Percentiles rank a stretch among this genome's conserved stretches.
Evolutionary conservation across 1,140 invertebrate genomes (phyloP).

Genomic region (Temnothorax longispinosus): DNA sequence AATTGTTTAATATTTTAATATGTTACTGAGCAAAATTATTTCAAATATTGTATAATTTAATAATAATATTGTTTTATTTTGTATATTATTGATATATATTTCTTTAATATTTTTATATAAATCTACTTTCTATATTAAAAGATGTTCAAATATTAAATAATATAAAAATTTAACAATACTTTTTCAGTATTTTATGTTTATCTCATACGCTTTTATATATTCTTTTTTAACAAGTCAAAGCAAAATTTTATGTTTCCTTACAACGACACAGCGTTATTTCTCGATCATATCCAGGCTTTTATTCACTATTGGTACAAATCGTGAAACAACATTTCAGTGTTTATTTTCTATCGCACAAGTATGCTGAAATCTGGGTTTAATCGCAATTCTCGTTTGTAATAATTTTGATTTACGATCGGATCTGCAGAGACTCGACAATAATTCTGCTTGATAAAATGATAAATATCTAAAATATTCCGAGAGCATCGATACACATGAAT

Average conservation of each 20-base stretch:
- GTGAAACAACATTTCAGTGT: background rate
- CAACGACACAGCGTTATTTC: constrained; percentile 7
- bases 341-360: constrained; percentile 36
- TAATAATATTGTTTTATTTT: background rate
- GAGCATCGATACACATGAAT: background rate
- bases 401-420: constrained; percentile 37
- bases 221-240: background rate
- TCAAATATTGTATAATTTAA: background rate
- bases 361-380: constrained; percentile 10
- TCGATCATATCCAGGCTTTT: background rate
- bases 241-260: background rate
- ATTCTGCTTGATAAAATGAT: constrained; percentile 36
- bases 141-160: background rate
- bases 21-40: background rate
- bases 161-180: background rate
- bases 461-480: constrained; percentile 30
- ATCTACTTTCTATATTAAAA: background rate
- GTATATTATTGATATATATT: background rate
- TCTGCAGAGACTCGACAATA: constrained; percentile 15
- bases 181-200: background rate
- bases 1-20: too few relatives aligned
- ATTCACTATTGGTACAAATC: constrained; percentile 15
- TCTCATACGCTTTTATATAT: background rate
- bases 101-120: background rate
- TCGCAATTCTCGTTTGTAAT: constrained; percentile 15